Evolutionary conservation across 2,888 invertebrate genomes (phyloP).

Genomic region (Microctonus aethiopoides): DNA sequence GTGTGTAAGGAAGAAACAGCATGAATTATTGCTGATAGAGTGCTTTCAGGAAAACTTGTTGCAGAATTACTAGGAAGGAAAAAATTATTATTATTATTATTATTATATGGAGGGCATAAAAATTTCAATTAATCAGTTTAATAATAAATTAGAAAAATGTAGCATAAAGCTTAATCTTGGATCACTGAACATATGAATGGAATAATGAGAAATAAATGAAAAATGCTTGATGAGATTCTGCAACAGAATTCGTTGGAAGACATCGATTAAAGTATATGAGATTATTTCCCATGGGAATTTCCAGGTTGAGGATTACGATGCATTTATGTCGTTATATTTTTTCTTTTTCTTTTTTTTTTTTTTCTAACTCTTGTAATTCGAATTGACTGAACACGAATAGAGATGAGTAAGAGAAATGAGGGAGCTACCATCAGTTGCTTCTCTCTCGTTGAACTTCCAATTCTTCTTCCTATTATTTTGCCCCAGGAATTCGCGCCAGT

Average conservation of each 20-base stretch:
- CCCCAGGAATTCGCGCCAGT: constrained; percentile 18
- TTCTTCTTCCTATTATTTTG: constrained; percentile 28
- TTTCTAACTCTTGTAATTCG: constrained; percentile 42
- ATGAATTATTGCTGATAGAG: background rate
- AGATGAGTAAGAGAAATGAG: background rate
- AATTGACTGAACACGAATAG: background rate
- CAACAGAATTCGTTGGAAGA: background rate
- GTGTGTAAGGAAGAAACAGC: background rate
- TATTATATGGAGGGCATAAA: background rate
- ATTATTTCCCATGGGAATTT: constrained; percentile 50
- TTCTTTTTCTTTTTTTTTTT: background rate
- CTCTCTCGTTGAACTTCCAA: constrained; percentile 25
- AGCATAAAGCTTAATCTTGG: too few species aligned
- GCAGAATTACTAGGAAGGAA: background rate
- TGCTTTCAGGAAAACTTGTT: background rate
- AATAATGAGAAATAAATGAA: background rate
- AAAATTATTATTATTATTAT: background rate
- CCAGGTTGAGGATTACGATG: constrained; percentile 53
- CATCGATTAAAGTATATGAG: constrained; percentile 6
- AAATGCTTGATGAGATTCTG: background rate
- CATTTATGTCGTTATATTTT: constrained; percentile 48
- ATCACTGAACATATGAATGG: background rate
- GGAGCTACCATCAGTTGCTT: background rate
- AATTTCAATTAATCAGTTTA: background rate
- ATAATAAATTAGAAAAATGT: background rate